Evolutionary conservation across 2,888 invertebrate genomes (phyloP).

Genomic region (Agrotis puta): DNA sequence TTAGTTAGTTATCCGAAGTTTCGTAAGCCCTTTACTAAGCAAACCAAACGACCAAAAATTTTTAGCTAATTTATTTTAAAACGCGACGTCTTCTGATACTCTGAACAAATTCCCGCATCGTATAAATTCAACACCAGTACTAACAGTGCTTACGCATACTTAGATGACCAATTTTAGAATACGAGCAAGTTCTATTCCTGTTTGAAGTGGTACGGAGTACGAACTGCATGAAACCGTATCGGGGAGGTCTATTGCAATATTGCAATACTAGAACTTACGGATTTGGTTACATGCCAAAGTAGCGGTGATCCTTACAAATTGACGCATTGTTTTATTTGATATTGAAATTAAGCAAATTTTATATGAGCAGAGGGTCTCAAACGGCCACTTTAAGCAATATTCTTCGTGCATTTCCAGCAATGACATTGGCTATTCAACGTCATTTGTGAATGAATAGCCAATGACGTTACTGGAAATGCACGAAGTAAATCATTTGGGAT

Average conservation of each 20-base stretch:
- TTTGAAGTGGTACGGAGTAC: constrained; percentile 28
- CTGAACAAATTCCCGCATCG: constrained; percentile 8
- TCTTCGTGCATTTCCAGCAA: too few species aligned
- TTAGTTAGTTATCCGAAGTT: background rate
- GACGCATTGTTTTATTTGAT: background rate
- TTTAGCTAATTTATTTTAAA: background rate
- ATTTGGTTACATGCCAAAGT: constrained; percentile 58
- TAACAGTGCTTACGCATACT: constrained; percentile 41
- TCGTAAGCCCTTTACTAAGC: too few species aligned
- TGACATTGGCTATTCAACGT: too few species aligned
- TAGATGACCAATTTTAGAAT: constrained; percentile 58
- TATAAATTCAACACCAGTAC: constrained; percentile 10
- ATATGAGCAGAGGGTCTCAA: too few species aligned
- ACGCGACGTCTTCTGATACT: background rate
- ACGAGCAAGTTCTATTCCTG: constrained; percentile 57
- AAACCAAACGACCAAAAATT: background rate
- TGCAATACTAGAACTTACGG: constrained; percentile 52
- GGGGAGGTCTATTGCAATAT: constrained; percentile 58
- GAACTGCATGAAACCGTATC: constrained; percentile 43
- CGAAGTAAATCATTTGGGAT: too few species aligned
- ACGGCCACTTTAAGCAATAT: too few species aligned
- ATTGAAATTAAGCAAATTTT: background rate
- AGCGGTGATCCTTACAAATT: constrained; percentile 45
- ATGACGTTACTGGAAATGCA: too few species aligned
- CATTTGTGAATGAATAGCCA: too few species aligned